Evolutionary conservation across 2,888 invertebrate species (phyloP), one percentile per base, ranked within the genome.

Genomic region (Gasteruption jaculator): DNA sequence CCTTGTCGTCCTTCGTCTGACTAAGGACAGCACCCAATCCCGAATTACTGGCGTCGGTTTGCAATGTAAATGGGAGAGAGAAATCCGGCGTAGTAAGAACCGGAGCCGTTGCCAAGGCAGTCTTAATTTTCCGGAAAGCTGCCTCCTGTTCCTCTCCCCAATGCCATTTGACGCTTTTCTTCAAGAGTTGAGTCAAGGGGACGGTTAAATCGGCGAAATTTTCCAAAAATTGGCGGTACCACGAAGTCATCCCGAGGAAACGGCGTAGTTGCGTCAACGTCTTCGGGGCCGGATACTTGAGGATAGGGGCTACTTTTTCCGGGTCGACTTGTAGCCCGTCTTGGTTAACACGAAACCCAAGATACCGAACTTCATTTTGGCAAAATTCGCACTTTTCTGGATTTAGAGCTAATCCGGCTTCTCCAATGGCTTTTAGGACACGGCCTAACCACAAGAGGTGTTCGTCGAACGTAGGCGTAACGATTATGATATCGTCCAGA

Each of bases 201-300:
- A 39, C 38, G 0, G 54, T 49, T 1, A 50, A 26, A 1, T 37
- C 42, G 7, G 53, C 46, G 12, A 56, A 52, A 3, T 45, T 32
- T 1, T 20, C 24, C 7, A 60, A 52, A 33, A 57, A 65, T 16
- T 55, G 46, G 1, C 62, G 41, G 39, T 60, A 66, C 53, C 59
- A 66, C 0, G 52, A 50, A 5, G 48, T 45, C 29, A 61, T 38
- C 1, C 61, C 63, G 2, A 66, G 35, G 22, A 60, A 57, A 10
- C 46, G 18, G 7, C 52, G 39, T 6, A 58, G 21, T 26, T 52
- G 30, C n/a, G 47, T 46, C 1, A 50, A 3, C 27, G 32, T 54
- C 5, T 11, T 39, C 3, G 61, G 61, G 2, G 37, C 8, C 2
- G 44, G 46, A 8, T 41, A 49, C 5, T 46, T 32, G 1, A 46